These are phyloP conservation scores for Cossypha dichroa DNA, from an alignment of 2,797 vertebrate species.

Conservation along the genomic window DNA sequence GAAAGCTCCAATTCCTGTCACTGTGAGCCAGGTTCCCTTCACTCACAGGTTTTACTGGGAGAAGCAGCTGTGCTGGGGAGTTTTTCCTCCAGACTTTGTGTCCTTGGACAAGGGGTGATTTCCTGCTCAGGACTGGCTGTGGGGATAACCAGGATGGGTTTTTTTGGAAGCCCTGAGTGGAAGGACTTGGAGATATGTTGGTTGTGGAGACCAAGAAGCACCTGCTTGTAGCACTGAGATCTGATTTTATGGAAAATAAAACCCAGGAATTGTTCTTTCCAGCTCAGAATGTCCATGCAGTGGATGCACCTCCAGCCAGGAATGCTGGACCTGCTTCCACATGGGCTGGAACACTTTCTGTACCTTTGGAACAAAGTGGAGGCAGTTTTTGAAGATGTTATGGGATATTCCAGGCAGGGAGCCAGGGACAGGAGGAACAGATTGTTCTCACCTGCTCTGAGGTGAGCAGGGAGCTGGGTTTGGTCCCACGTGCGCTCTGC, in stretches of 20 bases:
- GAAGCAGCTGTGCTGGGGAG: neutral
- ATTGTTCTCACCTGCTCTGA: neutral
- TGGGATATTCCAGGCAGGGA: neutral
- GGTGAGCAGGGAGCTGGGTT: neutral
- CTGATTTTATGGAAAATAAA: neutral
- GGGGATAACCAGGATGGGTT: neutral
- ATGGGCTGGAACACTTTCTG: neutral
- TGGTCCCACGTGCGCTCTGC: fast-evolving
- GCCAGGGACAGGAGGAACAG: neutral
- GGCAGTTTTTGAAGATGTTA: neutral
- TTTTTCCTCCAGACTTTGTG: neutral
- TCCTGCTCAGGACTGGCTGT: neutral
- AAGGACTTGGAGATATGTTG: neutral
- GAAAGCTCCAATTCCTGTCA: neutral
- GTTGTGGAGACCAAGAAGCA: neutral
- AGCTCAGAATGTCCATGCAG: neutral
- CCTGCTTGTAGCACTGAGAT: neutral
- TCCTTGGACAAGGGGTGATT: neutral
- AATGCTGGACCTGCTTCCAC: neutral
- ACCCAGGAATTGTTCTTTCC: neutral
- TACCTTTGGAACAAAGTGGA: neutral
- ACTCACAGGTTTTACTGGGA: neutral
- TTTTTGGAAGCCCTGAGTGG: neutral
- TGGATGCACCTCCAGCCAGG: neutral
- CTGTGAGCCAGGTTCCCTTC: neutral